Evolutionary conservation across 2,888 invertebrate species (phyloP).

Genomic region (Clitarchus hookeri): DNA sequence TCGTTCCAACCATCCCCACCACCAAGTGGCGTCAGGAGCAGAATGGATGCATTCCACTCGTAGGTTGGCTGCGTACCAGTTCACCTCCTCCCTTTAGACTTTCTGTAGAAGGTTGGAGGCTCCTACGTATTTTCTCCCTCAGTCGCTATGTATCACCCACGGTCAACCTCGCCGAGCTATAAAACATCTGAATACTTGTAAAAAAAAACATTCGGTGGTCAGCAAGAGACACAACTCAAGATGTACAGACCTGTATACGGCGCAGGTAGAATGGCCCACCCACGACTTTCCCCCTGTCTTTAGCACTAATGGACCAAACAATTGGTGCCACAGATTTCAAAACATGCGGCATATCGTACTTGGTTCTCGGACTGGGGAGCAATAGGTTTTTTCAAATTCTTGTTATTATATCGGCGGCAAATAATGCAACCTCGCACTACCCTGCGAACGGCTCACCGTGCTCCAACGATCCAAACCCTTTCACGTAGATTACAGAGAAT

Average conservation of each 20-base stretch:
- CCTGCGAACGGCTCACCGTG: background rate
- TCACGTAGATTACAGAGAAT: background rate
- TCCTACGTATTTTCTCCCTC: background rate
- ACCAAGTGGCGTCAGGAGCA: background rate
- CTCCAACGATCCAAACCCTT: background rate
- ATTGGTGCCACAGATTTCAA: background rate
- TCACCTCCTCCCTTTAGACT: background rate
- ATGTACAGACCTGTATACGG: background rate
- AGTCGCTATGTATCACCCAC: background rate
- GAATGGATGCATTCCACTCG: background rate
- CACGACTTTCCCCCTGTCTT: background rate
- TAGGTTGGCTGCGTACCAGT: background rate
- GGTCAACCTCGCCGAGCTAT: background rate
- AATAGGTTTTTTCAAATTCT: background rate
- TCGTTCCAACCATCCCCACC: background rate
- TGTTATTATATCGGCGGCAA: background rate
- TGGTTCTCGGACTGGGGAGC: background rate
- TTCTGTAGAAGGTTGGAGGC: background rate
- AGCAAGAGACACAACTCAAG: background rate
- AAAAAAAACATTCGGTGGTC: background rate
- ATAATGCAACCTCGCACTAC: background rate
- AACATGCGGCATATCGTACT: background rate
- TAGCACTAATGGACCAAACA: background rate
- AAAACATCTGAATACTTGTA: slow-evolving; percentile 5
- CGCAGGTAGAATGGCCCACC: background rate